A percentile compares a stretch with the other conserved stretches of the same genome.
These are phyloP conservation scores for Mormyrops boulengeri DNA, from an alignment of 2,797 vertebrate species.

Conservation along the genomic window DNA sequence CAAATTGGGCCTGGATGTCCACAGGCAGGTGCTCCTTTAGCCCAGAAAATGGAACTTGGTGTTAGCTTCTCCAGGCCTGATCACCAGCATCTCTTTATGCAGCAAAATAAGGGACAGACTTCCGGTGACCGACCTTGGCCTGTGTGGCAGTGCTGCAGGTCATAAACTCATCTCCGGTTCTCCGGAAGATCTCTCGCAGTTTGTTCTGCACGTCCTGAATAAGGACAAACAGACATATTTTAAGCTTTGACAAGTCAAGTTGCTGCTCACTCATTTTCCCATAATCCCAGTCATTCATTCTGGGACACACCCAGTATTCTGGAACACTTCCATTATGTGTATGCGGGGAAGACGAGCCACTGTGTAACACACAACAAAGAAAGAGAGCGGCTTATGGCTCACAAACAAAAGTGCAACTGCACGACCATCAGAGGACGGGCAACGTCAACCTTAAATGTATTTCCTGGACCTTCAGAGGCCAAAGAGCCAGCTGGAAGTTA, in stretches of 20 bases:
- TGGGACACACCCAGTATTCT: not conserved
- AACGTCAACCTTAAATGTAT: not conserved
- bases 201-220: conserved; percentile 86
- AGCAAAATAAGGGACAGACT: not conserved
- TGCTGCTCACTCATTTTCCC: not conserved
- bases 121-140: conserved; percentile 73
- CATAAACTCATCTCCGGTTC: conserved; percentile 88
- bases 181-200: conserved; percentile 79
- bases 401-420: not conserved
- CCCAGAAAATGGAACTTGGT: not conserved
- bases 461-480: not conserved
- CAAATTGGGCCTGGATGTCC: conserved; percentile 87
- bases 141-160: conserved; percentile 75
- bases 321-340: not conserved
- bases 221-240: conserved; percentile 9
- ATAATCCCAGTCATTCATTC: not conserved
- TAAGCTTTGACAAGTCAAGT: not conserved
- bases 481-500: not conserved
- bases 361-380: not conserved
- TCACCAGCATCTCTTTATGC: not conserved
- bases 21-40: conserved; percentile 84
- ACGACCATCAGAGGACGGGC: not conserved
- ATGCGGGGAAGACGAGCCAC: not conserved
- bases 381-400: not conserved
- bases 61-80: not conserved